Conservation (phyloP, 1,140 invertebrate species). For the Riptortus pedestris region DNA sequence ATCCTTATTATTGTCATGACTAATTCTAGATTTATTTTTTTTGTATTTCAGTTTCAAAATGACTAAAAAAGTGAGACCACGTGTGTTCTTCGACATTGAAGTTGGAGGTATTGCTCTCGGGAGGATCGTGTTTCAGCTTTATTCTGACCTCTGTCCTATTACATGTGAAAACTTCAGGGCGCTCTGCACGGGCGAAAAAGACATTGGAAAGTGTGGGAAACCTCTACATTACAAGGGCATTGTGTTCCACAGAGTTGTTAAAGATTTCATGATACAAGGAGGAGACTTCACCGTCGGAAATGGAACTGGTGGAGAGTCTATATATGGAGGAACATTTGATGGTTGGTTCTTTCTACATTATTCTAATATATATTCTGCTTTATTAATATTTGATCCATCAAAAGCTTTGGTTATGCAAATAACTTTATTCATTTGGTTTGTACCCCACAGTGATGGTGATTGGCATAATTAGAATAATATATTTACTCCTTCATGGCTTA, state of each 20-base stretch:
- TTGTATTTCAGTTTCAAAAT: constrained; percentile 8
- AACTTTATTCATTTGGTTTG: too few relatives aligned
- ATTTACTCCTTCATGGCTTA: too few relatives aligned
- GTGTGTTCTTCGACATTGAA: constrained; percentile 84
- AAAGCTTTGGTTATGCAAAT: too few relatives aligned
- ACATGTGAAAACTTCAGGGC: constrained; percentile 89
- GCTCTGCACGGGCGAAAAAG: constrained; percentile 81
- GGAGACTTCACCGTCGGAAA: constrained; percentile 81
- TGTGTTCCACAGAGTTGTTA: constrained; percentile 83
- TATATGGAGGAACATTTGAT: constrained; percentile 81
- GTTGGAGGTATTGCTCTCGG: constrained; percentile 80
- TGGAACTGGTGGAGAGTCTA: constrained; percentile 83
- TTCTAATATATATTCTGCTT: not conserved
- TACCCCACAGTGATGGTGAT: too few relatives aligned
- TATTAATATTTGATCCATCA: not conserved
- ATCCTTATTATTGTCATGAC: too few relatives aligned
- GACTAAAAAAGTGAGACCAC: constrained; percentile 42
- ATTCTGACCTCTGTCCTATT: constrained; percentile 81
- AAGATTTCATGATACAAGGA: constrained; percentile 84
- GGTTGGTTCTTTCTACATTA: constrained; percentile 46
- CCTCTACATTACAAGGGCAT: constrained; percentile 58
- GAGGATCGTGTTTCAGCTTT: constrained; percentile 88
- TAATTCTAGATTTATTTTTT: not conserved
- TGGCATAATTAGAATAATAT: too few relatives aligned
- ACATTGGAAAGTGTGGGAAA: constrained; percentile 62